Evolutionary conservation across 2,888 invertebrate species (phyloP).

Genomic region (Lissonota sp.): DNA sequence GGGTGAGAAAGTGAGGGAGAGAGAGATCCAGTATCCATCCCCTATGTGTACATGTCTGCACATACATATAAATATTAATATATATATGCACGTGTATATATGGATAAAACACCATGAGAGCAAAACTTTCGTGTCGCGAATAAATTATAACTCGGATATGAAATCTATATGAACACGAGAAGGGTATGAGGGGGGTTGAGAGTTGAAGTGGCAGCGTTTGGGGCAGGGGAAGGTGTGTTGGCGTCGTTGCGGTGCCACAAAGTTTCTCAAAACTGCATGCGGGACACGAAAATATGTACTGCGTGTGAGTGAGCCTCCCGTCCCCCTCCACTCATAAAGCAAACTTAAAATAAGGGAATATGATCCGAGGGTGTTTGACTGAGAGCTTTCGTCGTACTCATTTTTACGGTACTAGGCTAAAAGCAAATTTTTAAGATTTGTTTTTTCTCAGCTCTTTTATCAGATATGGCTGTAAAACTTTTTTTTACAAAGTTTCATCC

Average conservation of each 20-base stretch:
- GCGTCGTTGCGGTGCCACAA: slow-evolving; percentile 39
- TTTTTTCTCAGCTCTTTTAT: too few species aligned
- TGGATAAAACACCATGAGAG: slow-evolving; percentile 31
- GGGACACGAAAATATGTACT: slow-evolving; percentile 44
- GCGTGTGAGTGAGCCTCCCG: neutral
- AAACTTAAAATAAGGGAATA: too few species aligned
- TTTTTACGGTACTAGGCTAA: too few species aligned
- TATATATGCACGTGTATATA: neutral
- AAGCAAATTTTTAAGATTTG: too few species aligned
- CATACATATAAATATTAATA: neutral
- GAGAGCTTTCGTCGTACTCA: too few species aligned
- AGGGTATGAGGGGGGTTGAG: slow-evolving; percentile 11
- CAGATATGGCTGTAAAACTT: too few species aligned
- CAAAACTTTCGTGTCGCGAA: slow-evolving; percentile 63
- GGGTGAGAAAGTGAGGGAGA: neutral
- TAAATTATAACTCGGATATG: slow-evolving; percentile 64
- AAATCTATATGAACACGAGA: slow-evolving; percentile 61
- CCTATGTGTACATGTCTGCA: neutral
- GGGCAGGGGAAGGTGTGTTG: slow-evolving; percentile 3
- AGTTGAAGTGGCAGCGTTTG: neutral
- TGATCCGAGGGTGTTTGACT: too few species aligned
- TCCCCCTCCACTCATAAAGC: too few species aligned
- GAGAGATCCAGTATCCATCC: neutral
- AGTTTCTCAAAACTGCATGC: slow-evolving; percentile 54
- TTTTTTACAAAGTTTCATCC: too few species aligned